Base-by-base conservation (phyloP, 2,888 invertebrate genomes). In the Sphaeridia pumilis region DNA sequence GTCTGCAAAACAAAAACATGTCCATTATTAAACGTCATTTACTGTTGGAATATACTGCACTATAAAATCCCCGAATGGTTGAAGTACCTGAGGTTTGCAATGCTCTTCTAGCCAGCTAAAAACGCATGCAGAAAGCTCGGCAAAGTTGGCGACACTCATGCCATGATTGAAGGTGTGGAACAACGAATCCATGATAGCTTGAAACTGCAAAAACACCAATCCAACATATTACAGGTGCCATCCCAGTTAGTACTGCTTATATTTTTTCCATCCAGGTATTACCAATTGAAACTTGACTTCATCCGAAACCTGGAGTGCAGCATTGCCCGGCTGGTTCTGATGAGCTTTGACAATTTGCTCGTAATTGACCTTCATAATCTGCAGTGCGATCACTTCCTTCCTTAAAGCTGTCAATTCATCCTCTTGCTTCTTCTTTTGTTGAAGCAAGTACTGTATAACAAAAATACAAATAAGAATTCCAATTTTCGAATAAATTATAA, bases 51-150 rank as follows among this genome's bases (percentile, higher is more conserved):
- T n/a, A n/a, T n/a, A n/a, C n/a, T n/a, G n/a, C n/a, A n/a, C n/a
- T n/a, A n/a, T n/a, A n/a, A n/a, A n/a, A n/a, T n/a, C n/a, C n/a
- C n/a, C n/a, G n/a, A n/a, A 31, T 31, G 14, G 14, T 31, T 31
- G 7, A 14, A 31, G 46, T 57, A 75, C 75, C 72, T 89, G 88
- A 14, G 95, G 95, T 71, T 94, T 95, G 72, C 95, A 95, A 69
- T 90, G 87, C 69, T 95, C 93, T 68, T 97, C 95, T 43, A 95
- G 74, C 95, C 95, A 97, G 67, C 87, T 87, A 70, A 95, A 92
- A 1, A 95, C 89, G 56, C 90, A 90, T 0, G 85, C 88, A 1
- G 94, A 94, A 57, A 95, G 76, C 71, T 94, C 93, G 2, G 84
- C 82, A 70, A 97, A 97, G 72, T 90, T 92, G 57, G 82, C 83